Conservation (phyloP, 2,797 vertebrate genomes). For the Acropternis orthonyx region DNA sequence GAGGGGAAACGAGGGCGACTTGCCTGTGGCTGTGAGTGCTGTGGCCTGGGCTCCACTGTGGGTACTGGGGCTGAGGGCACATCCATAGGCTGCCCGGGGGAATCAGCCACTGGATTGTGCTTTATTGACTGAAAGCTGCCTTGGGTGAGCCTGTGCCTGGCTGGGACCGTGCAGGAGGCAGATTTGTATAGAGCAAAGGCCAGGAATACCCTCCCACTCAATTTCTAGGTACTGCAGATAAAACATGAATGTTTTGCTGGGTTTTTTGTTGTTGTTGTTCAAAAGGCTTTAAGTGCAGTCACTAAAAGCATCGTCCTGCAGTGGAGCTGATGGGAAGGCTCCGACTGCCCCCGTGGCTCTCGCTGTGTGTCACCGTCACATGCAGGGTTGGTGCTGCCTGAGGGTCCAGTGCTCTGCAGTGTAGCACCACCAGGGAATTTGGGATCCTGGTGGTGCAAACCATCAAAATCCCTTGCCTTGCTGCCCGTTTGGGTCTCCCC, state of each 20-base stretch:
- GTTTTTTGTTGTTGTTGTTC: background rate
- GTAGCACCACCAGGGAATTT: rapidly evolving
- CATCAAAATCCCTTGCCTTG: background rate
- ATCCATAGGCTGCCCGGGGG: background rate
- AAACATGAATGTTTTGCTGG: background rate
- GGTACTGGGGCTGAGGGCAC: background rate
- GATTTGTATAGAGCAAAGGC: background rate
- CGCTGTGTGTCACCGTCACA: rapidly evolving
- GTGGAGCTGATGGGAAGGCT: background rate
- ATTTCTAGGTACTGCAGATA: background rate
- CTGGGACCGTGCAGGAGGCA: background rate
- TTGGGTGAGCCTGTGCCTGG: background rate
- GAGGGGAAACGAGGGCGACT: background rate
- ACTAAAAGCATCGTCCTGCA: background rate
- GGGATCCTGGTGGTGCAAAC: background rate
- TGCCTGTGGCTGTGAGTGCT: rapidly evolving
- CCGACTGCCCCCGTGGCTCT: rapidly evolving
- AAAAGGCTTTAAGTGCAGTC: background rate
- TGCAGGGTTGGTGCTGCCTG: background rate
- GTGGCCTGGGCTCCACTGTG: background rate
- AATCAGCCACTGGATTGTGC: background rate
- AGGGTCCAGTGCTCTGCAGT: rapidly evolving
- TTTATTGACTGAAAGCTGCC: background rate
- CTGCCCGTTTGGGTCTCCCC: background rate
- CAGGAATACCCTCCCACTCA: background rate